Base-by-base conservation (phyloP, 1,140 invertebrate species). In the Batillaria attramentaria region DNA sequence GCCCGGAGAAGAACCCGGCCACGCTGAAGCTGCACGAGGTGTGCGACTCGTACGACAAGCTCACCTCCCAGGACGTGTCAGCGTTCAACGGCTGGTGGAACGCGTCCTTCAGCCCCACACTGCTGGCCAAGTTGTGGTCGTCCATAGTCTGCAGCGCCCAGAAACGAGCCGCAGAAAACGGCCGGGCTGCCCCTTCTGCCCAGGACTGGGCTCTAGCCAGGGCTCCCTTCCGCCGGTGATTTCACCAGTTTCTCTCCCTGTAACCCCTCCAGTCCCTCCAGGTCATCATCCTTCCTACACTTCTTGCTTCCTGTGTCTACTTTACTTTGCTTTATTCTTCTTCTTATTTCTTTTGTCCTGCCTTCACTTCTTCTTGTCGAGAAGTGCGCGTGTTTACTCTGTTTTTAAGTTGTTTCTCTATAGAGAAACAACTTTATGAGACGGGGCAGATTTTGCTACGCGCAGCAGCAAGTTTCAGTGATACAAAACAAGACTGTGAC, bases 121-220 rank as follows among this genome's bases (percentile, higher is more conserved):
- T 86, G 16, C 16, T 88, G 33, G 85, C 86, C 6, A 80, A 81
- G 39, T 79, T 88, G 20, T 87, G 85, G 85, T 85, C 83, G 10
- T 54, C 79, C 20, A 83, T 88, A 31, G 76, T 82, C 18, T 83
- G 83, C 54, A 33, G 80, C 43, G 87, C 83, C 31, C 80, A 81
- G 35, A 54, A 28, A 68, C 37, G 81, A 76, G 85, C 83, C 18
- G 75, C 72, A 1, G 75, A 78, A 16, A 78, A 68, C 16, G 83
- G 81, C 2, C 60, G 42, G 35, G 20, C 39, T 10, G 74, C 43
- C 4, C 79, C 83, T 13, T 72, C 79, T 3, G n/a, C 39, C 3
- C 72, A 73, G 28, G 80, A 85, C 33, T 86, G 81, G 84, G 66
- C 79, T 18, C 72, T 83, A 62, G 84, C 83, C 18, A 80, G 82